These are phyloP conservation scores for Notarius lentiginosus DNA, from an alignment of 2,113 vertebrate species.

Conservation along the genomic window DNA sequence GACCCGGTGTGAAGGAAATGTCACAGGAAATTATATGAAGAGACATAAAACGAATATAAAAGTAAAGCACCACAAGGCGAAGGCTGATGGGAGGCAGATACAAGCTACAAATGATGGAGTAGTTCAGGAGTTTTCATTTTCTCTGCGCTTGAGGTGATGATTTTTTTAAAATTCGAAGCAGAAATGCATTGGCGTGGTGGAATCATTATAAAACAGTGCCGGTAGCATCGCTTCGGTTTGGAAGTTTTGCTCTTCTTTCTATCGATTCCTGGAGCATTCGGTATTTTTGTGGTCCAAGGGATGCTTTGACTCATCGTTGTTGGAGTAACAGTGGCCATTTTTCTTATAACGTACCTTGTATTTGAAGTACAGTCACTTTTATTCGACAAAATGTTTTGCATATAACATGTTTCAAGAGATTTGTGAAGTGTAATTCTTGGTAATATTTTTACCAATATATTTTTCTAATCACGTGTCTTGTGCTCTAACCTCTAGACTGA, in stretches of 20 bases:
- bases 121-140: constrained; percentile 44
- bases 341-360: neutral
- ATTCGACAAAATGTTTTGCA: neutral
- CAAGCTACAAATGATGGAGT: constrained; percentile 45
- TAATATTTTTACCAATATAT: no score
- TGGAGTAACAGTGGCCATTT: neutral
- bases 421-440: no score
- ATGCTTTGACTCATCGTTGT: neutral
- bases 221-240: neutral
- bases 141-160: constrained; percentile 25
- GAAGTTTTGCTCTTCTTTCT: neutral
- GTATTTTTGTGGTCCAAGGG: neutral
- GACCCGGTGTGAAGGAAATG: constrained; percentile 15
- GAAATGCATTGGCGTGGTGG: neutral
- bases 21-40: constrained; percentile 30
- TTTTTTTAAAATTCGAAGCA: constrained; percentile 43
- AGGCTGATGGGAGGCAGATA: constrained; percentile 27
- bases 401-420: neutral
- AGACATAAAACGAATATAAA: constrained; percentile 44
- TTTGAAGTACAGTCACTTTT: neutral
- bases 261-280: neutral
- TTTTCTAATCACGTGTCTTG: no score
- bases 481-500: no score
- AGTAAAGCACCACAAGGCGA: constrained; percentile 27
- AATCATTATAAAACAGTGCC: neutral